Conservation (phyloP, 2,888 invertebrate species). For the Poecilus cupreus region DNA sequence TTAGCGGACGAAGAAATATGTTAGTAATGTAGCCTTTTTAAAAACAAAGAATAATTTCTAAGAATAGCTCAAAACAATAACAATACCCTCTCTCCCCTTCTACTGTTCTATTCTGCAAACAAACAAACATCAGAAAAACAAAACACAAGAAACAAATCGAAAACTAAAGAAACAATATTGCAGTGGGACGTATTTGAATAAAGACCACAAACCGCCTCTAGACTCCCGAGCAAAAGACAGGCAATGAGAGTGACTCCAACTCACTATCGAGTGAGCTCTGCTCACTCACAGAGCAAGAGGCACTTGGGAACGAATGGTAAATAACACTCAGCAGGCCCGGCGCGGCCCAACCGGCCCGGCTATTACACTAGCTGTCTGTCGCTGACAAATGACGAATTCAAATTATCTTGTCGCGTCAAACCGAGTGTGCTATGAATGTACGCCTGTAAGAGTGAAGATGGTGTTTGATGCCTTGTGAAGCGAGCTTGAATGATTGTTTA, state of each 20-base stretch:
- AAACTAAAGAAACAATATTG: conserved; percentile 24
- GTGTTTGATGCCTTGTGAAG: no score
- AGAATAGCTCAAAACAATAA: conserved; percentile 27
- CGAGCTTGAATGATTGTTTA: no score
- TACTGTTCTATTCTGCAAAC: not conserved
- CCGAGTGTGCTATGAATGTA: not conserved
- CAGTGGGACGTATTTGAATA: conserved; percentile 25
- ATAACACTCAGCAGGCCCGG: not conserved
- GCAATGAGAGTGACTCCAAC: not conserved
- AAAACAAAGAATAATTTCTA: conserved; percentile 9
- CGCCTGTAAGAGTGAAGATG: no score
- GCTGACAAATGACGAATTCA: not conserved
- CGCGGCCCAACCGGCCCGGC: not conserved
- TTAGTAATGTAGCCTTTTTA: no score
- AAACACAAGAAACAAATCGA: not conserved
- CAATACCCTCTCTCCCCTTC: not conserved
- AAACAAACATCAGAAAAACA: conserved; percentile 28
- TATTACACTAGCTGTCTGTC: not conserved
- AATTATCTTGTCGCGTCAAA: not conserved
- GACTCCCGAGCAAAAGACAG: not conserved
- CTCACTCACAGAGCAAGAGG: not conserved
- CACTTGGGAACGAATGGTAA: conserved; percentile 8
- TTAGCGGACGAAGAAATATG: no score
- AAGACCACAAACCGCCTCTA: not conserved
- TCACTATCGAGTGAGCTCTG: not conserved